Evolutionary conservation across 1,140 invertebrate genomes (phyloP), one percentile per base, ranked within the genome.

Genomic region (Homarus americanus): DNA sequence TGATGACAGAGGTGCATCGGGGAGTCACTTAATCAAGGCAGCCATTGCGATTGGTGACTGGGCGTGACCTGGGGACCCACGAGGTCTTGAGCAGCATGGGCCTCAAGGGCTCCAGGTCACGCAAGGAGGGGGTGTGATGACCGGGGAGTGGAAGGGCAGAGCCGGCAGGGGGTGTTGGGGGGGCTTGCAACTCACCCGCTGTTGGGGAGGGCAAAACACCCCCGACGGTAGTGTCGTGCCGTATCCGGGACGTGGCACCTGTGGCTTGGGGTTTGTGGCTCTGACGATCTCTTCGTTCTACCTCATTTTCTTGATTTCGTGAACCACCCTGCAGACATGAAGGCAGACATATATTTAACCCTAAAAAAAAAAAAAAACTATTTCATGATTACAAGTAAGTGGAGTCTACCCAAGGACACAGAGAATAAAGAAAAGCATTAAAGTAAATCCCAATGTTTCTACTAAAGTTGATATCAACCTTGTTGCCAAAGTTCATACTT

Each of bases 221-320:
- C 82, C 87, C 87, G 44, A 90, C 87, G 80, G 87, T 90, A 24
- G 87, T 90, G 87, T 90, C 87, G 80, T 90, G 87, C 82, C 87
- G 80, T 83, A 90, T 90, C 87, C 87, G 87, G 53, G 87, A 82
- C 24, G 87, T 90, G 82, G 87, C 87, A 73, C 87, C 87, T 49
- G 87, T 90, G 82, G 87, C 87, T 84, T 90, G 87, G 53, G 87
- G 87, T 90, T 82, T 90, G 87, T 82, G 79, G 80, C 80, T 90
- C 82, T 83, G 87, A 58, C 87, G 80, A 40, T 90, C 87, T 90
- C 87, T 90, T 76, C 87, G 80, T 66, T 90, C 87, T 7, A 90
- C 49, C 72, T 90, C 87, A 58, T 90, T 90, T 75, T 90, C 87
- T 41, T 83, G 80, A 84, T 90, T 90, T 75, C 87, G 87, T 66